Base-by-base conservation (phyloP, 2,113 vertebrate genomes). In the Irena cyanogastra region DNA sequence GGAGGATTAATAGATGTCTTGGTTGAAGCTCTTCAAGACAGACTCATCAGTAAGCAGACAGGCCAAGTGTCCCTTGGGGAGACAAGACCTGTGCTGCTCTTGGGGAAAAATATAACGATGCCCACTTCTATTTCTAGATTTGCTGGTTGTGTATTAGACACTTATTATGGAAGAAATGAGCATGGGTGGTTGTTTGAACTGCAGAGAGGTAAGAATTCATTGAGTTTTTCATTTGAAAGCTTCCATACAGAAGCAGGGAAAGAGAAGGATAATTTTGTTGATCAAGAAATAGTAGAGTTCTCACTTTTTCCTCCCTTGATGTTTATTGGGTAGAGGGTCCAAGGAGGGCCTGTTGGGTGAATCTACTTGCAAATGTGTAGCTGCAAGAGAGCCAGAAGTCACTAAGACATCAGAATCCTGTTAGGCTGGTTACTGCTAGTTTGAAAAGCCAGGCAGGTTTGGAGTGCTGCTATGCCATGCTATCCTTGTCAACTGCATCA, bases 141-240 rank as follows among this genome's bases (percentile, higher is more conserved):
- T 89, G 13, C 64, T 77, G 30, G 30, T 66, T 88, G 54, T 0
- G 0, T 90, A 39, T 80, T 87, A 81, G 64, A 78, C 19, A 15
- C 50, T 86, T 89, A 24, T 66, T 90, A 81, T 14, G 71, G 83
- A 97, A 94, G 80, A 89, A 92, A 56, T 81, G 42, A 94, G 47
- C 76, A 56, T 13, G 30, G 42, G 17, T 81, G 47, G 33, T 83
- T 95, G 77, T 41, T 66, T 81, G 89, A 75, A 74, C 86, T 45
- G 59, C 60, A 59, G 42, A 90, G 68, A 75, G 64, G 35, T 70
- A 74, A 92, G 91, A 81, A 81, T 63, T 96, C 54, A 74, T 33
- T 75, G 33, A 15, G 7, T 3, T 9, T 54, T 93, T 92, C n/a
- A 66, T 90, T 66, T 92, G 52, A 76, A 82, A 74, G 30, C 33